Base-by-base conservation (phyloP, 2,113 vertebrate genomes). In the Ophthalmolycus amberensis region DNA sequence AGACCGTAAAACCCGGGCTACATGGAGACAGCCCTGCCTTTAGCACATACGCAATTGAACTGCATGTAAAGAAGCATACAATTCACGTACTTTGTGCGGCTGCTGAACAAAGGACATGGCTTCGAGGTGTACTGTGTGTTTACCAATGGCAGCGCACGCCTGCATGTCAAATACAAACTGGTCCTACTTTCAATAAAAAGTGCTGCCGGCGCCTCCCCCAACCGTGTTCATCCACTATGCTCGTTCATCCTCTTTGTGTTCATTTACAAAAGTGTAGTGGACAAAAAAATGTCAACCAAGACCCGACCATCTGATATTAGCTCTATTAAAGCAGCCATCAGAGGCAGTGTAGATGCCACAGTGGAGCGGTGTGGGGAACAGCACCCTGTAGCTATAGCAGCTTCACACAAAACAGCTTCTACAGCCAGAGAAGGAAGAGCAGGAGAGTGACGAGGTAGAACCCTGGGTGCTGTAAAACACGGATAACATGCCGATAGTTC, bases 111-210 rank as follows among this genome's bases (percentile, higher is more conserved):
- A 71, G 64, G 20, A 64, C 66, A 50, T 8, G 18, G 70, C 87
- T 86, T 7, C 6, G 1, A 84, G 88, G 86, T 71, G 77, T 16
- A 67, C 12, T 70, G 67, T 42, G 9, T 93, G 74, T 94, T 93
- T 92, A 90, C 92, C 38, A 27, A 90, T 72, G 91, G 84, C 80
- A 86, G 92, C 46, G 52, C 79, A 91, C 92, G 11, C 93, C 93
- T 92, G 64, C 29, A 91, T 91, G 89, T 87, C 91, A 94, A 93
- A 94, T 22, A 94, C 60, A 80, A 65, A 74, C 85, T 71, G 78
- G 74, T 77, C 40, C 54, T 67, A 54, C 79, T 73, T 72, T 38
- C 52, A 79, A 78, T 65, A 67, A 71, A 77, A 79, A 74, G 42
- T 22, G 71, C 58, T 59, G 5, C 27, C 56, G 25, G 54, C 14